Conservation (phyloP, 2,113 vertebrate species). For the Equus quagga region DNA sequence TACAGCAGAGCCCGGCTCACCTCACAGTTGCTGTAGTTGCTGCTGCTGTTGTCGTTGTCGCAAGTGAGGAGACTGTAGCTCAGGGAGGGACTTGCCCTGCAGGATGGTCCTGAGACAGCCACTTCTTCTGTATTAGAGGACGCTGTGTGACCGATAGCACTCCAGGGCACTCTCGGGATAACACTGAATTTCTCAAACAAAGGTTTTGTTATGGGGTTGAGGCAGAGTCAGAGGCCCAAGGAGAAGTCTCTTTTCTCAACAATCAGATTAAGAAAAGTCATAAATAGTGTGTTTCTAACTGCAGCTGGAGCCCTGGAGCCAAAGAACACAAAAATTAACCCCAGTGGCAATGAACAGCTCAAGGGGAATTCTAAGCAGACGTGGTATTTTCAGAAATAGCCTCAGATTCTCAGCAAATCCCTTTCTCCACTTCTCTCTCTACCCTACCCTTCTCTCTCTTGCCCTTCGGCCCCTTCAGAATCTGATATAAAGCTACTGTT, state of each 20-base stretch:
- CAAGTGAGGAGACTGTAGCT: no score
- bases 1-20: no score
- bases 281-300: neutral
- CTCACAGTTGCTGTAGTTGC: neutral
- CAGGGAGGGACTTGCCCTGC: rapidly evolving
- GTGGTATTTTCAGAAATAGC: neutral
- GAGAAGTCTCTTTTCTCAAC: neutral
- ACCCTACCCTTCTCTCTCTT: neutral
- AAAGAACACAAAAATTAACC: neutral
- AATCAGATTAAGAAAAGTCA: neutral
- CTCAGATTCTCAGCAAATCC: neutral
- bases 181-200: neutral
- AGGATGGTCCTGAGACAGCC: neutral
- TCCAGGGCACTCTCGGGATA: neutral
- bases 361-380: neutral
- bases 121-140: neutral
- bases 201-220: neutral
- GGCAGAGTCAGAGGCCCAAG: neutral
- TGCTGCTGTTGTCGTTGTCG: rapidly evolving
- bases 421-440: neutral
- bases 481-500: neutral
- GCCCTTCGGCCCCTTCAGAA: neutral
- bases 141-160: neutral
- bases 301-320: neutral
- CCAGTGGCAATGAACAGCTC: neutral